Evolutionary conservation across 2,797 vertebrate genomes (phyloP).

Genomic region (Macrochelys suwanniensis): DNA sequence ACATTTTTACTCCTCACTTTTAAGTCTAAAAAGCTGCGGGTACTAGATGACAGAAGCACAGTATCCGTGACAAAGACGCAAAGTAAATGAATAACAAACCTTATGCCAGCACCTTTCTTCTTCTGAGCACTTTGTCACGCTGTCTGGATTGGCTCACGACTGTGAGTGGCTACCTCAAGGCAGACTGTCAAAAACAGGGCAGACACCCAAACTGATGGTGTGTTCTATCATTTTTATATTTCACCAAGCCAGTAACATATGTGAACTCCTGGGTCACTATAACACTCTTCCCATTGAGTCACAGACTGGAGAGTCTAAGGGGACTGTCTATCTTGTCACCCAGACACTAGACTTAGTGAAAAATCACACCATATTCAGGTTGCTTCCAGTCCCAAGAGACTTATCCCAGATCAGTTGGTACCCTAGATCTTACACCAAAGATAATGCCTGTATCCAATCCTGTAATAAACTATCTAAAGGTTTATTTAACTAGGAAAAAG

Average conservation of each 20-base stretch:
- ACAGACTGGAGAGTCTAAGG: not conserved
- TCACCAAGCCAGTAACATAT: not conserved
- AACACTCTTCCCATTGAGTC: not conserved
- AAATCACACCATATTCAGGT: not conserved
- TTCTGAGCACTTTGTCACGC: not conserved
- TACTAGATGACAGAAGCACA: constrained; percentile 23
- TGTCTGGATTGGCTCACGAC: not conserved
- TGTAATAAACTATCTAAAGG: not conserved
- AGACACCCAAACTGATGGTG: not conserved
- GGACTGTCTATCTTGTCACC: not conserved
- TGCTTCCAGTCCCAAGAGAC: not conserved
- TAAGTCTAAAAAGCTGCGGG: not conserved
- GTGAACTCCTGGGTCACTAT: not conserved
- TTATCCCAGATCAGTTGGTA: not conserved
- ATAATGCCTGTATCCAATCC: not conserved
- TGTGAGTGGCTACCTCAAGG: not conserved
- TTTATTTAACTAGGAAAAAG: not conserved
- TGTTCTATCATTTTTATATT: not conserved
- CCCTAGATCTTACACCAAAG: not conserved
- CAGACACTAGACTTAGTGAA: not conserved
- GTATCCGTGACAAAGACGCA: constrained; percentile 35
- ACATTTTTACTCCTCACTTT: constrained; percentile 1
- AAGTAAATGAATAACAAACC: constrained; percentile 49
- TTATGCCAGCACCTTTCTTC: not conserved
- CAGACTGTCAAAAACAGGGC: not conserved